These are phyloP conservation scores for Drosophila bipectinata DNA, from an alignment of 1,140 invertebrate species.

Conservation along the genomic window DNA sequence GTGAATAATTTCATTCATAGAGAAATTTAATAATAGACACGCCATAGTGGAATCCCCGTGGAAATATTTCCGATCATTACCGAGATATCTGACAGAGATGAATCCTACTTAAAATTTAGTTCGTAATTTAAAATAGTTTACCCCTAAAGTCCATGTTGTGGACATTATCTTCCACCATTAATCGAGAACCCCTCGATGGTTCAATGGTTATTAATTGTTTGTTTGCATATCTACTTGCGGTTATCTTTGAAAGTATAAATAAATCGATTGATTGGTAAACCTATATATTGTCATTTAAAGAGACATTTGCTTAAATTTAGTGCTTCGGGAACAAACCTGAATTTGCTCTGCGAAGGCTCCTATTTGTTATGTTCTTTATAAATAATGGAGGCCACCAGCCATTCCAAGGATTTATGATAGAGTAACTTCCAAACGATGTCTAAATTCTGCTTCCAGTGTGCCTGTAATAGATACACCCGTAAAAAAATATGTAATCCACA, in stretches of 20 bases:
- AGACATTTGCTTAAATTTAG: constrained; percentile 25
- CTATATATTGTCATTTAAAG: constrained; percentile 32
- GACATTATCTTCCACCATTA: not conserved
- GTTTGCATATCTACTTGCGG: constrained; percentile 10
- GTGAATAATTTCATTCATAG: constrained; percentile 46
- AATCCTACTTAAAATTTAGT: not conserved
- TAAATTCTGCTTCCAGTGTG: too few species aligned
- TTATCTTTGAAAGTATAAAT: constrained; percentile 34
- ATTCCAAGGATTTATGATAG: too few species aligned
- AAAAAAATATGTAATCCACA: too few species aligned
- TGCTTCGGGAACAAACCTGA: constrained; percentile 21
- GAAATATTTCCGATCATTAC: not conserved
- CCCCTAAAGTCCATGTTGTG: not conserved
- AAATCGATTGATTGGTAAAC: constrained; percentile 27
- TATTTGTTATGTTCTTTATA: not conserved
- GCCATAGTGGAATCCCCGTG: constrained; percentile 21
- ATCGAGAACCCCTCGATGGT: not conserved
- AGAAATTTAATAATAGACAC: constrained; percentile 67
- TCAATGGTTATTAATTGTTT: constrained; percentile 11
- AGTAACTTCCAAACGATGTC: too few species aligned
- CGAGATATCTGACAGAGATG: not conserved
- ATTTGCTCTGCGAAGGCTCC: not conserved
- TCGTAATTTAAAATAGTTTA: not conserved
- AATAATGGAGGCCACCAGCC: not conserved
- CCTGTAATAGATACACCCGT: too few species aligned